Conservation (phyloP, 2,888 invertebrate genomes). For the Drosophila picticornis region DNA sequence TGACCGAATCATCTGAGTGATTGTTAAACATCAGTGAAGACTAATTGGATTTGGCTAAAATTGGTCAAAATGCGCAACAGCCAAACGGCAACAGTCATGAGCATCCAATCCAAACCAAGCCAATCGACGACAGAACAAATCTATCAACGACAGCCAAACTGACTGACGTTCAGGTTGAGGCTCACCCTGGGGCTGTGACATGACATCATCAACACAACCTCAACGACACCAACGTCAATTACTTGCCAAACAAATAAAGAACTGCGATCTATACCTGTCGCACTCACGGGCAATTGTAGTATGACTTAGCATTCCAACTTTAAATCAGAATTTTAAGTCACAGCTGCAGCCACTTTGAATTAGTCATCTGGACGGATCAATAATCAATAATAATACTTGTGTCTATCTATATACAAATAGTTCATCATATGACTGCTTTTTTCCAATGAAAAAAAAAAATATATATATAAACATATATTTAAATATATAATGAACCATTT, state of each 20-base stretch:
- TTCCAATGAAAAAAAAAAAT: background rate
- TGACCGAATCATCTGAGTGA: constrained; percentile 22
- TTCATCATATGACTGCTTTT: background rate
- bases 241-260: constrained; percentile 70
- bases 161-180: constrained; percentile 12
- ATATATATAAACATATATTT: background rate
- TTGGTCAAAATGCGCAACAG: constrained; percentile 78
- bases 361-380: constrained; percentile 1
- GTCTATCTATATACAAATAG: background rate
- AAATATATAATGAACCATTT: background rate
- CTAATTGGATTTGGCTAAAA: constrained; percentile 76
- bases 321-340: constrained; percentile 22
- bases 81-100: constrained; percentile 34
- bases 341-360: constrained; percentile 19
- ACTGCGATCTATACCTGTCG: constrained; percentile 69
- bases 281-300: constrained; percentile 40
- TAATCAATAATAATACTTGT: constrained; percentile 3
- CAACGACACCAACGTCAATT: constrained; percentile 65
- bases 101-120: constrained; percentile 51
- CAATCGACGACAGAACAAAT: constrained; percentile 64
- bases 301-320: constrained; percentile 52
- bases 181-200: constrained; percentile 48
- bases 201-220: constrained; percentile 57
- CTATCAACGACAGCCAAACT: constrained; percentile 66
- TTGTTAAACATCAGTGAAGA: constrained; percentile 66